Conservation (phyloP, 2,797 vertebrate genomes). For the Phataginus tetradactyla region DNA sequence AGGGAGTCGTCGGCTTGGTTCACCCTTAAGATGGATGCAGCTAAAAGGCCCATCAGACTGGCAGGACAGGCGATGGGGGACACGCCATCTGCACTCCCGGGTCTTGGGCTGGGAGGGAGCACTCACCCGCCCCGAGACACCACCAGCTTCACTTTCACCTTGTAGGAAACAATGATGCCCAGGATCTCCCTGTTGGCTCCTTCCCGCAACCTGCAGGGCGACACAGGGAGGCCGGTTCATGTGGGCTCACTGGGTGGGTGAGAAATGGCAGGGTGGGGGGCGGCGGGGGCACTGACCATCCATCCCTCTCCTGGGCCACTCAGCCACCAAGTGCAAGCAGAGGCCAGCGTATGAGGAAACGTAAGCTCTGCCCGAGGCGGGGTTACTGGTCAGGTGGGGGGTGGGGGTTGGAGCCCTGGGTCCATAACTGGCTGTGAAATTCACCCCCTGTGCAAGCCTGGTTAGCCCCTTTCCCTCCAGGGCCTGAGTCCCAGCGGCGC, state of each 20-base stretch:
- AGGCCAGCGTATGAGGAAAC: not conserved
- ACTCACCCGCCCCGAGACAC: constrained; percentile 97
- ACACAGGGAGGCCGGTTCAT: not conserved
- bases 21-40: not conserved
- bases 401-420: rapidly evolving
- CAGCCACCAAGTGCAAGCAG: not conserved
- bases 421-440: not conserved
- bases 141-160: constrained; percentile 98
- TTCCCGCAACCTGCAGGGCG: constrained; percentile 90
- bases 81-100: rapidly evolving
- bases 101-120: not conserved
- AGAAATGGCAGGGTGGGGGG: not conserved
- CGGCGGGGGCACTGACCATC: rapidly evolving
- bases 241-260: rapidly evolving
- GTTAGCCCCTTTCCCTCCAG: not conserved
- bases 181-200: constrained; percentile 96
- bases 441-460: not conserved
- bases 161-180: constrained; percentile 98
- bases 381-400: not conserved
- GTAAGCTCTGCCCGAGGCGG: not conserved
- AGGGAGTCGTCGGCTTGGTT: not conserved
- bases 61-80: not conserved
- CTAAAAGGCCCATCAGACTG: not conserved
- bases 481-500: not conserved
- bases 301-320: not conserved